Percentiles rank a stretch among this genome's conserved stretches.
Evolutionary conservation across 2,113 vertebrate genomes (phyloP).

Genomic region (Anser brachyrhynchus): DNA sequence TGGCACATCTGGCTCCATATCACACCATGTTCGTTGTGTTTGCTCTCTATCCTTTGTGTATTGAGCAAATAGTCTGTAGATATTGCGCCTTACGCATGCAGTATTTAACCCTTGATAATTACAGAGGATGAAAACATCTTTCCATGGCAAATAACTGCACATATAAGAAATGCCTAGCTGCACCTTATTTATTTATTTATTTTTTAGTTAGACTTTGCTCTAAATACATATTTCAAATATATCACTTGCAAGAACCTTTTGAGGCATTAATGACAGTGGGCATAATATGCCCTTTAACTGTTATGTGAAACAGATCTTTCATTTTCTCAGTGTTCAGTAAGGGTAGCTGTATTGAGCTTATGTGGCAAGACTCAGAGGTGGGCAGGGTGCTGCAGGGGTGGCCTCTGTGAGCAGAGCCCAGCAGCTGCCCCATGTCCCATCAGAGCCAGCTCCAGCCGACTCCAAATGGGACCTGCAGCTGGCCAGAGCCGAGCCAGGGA

Average conservation of each 20-base stretch:
- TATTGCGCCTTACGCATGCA: neutral
- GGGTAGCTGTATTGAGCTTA: neutral
- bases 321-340: neutral
- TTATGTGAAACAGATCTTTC: neutral
- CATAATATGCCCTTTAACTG: neutral
- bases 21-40: neutral
- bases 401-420: too few relatives aligned
- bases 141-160: neutral
- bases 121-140: neutral
- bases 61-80: neutral
- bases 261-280: neutral
- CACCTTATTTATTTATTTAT: neutral
- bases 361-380: neutral
- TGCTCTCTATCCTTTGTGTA: neutral
- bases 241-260: neutral
- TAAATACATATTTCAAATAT: neutral
- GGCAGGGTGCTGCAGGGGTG: too few relatives aligned
- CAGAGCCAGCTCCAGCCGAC: too few relatives aligned
- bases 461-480: too few relatives aligned
- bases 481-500: neutral
- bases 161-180: neutral
- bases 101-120: neutral
- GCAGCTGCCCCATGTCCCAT: too few relatives aligned
- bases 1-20: neutral
- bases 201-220: neutral